Evolutionary conservation across 2,888 invertebrate genomes (phyloP).

Genomic region (Timandra comae): DNA sequence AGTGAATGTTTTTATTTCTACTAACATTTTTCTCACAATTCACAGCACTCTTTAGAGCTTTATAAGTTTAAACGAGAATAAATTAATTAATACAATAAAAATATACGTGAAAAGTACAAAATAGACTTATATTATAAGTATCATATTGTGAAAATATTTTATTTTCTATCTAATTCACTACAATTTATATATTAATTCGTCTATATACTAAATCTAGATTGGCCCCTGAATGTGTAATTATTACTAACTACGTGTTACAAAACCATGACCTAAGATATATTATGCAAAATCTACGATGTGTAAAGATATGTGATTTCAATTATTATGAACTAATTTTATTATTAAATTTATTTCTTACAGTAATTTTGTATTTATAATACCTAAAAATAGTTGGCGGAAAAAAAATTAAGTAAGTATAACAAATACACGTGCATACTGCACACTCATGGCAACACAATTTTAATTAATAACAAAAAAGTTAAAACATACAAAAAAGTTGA

Average conservation of each 20-base stretch:
- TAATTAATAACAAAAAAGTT: no score
- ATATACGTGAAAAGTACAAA: background rate
- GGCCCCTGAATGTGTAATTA: constrained; percentile 59
- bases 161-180: constrained; percentile 20
- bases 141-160: constrained; percentile 24
- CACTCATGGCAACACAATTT: no score
- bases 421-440: no score
- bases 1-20: no score
- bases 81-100: no score
- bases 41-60: constrained; percentile 2
- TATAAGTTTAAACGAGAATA: background rate
- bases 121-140: constrained; percentile 2
- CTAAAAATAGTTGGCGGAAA: no score
- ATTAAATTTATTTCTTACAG: no score
- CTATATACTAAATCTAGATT: constrained; percentile 54
- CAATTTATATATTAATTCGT: constrained; percentile 16
- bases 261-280: constrained; percentile 5
- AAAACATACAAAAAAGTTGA: no score
- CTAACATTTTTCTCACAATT: no score
- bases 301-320: background rate
- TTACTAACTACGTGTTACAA: constrained; percentile 41
- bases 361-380: no score
- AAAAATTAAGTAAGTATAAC: no score
- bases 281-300: no score
- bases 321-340: constrained; percentile 3